Evolutionary conservation across 2,797 vertebrate genomes (phyloP).

Genomic region (Crotalus adamanteus): DNA sequence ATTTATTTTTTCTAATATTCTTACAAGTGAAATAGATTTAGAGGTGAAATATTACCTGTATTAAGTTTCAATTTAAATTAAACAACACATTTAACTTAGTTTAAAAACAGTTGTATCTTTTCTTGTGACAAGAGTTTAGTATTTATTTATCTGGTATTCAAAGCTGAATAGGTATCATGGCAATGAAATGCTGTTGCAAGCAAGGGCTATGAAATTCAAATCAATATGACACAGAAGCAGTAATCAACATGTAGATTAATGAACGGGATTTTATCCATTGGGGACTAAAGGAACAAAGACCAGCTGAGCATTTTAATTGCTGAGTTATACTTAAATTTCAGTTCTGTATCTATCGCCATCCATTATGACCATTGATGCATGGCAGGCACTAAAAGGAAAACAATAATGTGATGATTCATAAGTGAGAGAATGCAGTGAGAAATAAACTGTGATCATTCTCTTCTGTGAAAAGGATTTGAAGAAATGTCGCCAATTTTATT

Average conservation of each 20-base stretch:
- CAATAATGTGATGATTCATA: constrained; percentile 69
- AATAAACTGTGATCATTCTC: constrained; percentile 56
- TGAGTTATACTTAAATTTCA: constrained; percentile 71
- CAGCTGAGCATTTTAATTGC: constrained; percentile 76
- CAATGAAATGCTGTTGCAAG: constrained; percentile 60
- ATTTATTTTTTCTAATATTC: not conserved
- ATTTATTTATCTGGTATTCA: constrained; percentile 44
- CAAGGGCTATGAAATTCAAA: constrained; percentile 60
- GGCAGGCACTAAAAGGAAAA: constrained; percentile 69
- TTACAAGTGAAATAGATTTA: not conserved
- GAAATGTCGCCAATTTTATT: constrained; percentile 52
- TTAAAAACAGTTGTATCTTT: not conserved
- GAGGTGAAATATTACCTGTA: not conserved
- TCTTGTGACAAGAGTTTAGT: constrained; percentile 46
- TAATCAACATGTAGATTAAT: constrained; percentile 80
- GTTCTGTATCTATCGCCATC: constrained; percentile 71
- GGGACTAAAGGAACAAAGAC: constrained; percentile 73
- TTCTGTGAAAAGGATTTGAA: constrained; percentile 46
- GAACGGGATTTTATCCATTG: constrained; percentile 64
- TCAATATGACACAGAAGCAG: constrained; percentile 66
- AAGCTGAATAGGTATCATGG: constrained; percentile 44
- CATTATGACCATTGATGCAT: constrained; percentile 69
- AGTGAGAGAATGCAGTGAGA: constrained; percentile 54
- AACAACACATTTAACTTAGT: constrained; percentile 1
- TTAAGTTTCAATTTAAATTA: not conserved